Conservation (phyloP, 1,140 invertebrate genomes). For the Euwallacea similis region DNA sequence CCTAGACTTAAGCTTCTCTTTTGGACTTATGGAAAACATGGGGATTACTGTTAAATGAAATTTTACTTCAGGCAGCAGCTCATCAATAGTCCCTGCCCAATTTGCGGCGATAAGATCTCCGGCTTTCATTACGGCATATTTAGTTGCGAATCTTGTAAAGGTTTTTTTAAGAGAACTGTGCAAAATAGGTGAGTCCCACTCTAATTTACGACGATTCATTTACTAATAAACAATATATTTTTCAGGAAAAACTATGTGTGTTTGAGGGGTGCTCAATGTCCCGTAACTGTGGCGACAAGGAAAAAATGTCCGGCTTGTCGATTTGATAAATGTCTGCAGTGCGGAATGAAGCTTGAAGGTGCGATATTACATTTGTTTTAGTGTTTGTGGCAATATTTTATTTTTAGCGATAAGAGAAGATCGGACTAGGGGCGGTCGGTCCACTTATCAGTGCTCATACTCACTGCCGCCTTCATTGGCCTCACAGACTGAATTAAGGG, state of each 20-base stretch:
- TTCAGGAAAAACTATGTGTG: conserved; percentile 92
- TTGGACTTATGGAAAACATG: too few relatives aligned
- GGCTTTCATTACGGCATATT: conserved; percentile 97
- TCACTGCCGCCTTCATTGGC: conserved; percentile 73
- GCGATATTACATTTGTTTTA: conserved; percentile 35
- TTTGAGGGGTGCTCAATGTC: conserved; percentile 85
- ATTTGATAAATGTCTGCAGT: conserved; percentile 94
- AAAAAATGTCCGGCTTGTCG: conserved; percentile 97
- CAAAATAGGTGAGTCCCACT: conserved; percentile 67
- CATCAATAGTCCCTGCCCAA: conserved; percentile 83
- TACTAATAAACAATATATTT: conserved; percentile 3
- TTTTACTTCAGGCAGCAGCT: conserved; percentile 36
- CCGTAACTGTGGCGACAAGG: conserved; percentile 86
- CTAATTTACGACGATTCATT: neutral
- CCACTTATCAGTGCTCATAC: conserved; percentile 93
- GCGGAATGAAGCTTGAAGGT: conserved; percentile 97
- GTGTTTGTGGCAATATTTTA: conserved; percentile 21
- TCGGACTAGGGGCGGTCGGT: conserved; percentile 89
- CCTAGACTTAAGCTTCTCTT: too few relatives aligned
- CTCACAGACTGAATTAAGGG: conserved; percentile 56
- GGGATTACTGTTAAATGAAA: too few relatives aligned
- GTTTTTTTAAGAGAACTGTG: conserved; percentile 97
- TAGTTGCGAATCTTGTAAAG: conserved; percentile 96
- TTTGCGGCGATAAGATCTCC: conserved; percentile 93
- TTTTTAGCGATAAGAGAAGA: conserved; percentile 87